Evolutionary conservation across 64 coral and sea anemone species (phyloP).

Genomic region (Acropora yongei): DNA sequence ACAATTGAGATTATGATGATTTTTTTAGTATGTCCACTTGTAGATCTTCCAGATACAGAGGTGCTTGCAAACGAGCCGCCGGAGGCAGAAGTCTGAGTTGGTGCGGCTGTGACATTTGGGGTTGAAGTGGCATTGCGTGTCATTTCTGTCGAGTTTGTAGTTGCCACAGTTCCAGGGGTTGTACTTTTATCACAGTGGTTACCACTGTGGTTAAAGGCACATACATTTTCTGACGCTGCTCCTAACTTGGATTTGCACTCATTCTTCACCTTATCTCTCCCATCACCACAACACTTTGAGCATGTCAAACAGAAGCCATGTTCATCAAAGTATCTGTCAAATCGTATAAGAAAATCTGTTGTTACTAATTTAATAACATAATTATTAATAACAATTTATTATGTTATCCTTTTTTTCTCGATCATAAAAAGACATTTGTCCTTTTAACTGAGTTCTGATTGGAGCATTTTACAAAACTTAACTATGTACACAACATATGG

Average conservation of each 20-base stretch:
- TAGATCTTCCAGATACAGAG: background rate
- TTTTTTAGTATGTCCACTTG: too few species aligned
- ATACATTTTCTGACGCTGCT: slow-evolving; percentile 2
- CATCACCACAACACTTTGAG: slow-evolving; percentile 62
- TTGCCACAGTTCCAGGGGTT: background rate
- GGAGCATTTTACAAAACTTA: too few species aligned
- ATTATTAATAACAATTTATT: too few species aligned
- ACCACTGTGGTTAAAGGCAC: slow-evolving; percentile 9
- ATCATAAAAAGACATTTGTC: too few species aligned
- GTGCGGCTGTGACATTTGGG: background rate
- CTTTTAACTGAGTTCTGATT: too few species aligned
- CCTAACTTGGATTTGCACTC: slow-evolving; percentile 35
- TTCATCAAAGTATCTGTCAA: slow-evolving; percentile 15
- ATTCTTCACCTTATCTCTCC: slow-evolving; percentile 9
- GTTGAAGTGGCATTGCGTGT: background rate
- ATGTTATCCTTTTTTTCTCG: too few species aligned
- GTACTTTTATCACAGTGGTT: background rate
- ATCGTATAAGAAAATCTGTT: background rate
- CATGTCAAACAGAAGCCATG: slow-evolving; percentile 2
- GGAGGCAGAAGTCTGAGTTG: background rate
- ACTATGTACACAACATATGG: too few species aligned
- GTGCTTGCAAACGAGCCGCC: background rate
- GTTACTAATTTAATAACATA: too few species aligned
- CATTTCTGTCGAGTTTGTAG: background rate
- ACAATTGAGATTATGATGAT: too few species aligned